Percentiles rank a stretch among this genome's conserved stretches.
phyloP scores from a whole-genome alignment of 2,113 vertebrate species.

The Callipepla squamata region DNA sequence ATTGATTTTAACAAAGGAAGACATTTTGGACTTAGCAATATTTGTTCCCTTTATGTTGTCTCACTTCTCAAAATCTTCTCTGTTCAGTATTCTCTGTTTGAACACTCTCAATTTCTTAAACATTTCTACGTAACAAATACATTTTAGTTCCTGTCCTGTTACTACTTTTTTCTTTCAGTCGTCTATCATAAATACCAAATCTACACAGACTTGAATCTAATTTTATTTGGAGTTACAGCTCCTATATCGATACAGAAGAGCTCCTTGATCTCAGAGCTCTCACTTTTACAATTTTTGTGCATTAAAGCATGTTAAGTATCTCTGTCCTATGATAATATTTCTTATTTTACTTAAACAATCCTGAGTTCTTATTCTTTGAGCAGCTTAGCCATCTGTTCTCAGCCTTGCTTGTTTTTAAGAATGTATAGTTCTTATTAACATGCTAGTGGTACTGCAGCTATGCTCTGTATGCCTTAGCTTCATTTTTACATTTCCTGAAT shows the following conservation, averaged over 20 bases:
- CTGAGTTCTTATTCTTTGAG: conserved; percentile 23
- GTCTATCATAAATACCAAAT: not conserved
- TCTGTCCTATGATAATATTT: not conserved
- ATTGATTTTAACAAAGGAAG: not conserved
- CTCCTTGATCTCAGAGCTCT: conserved; percentile 15
- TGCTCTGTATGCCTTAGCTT: not conserved
- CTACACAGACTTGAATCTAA: not conserved
- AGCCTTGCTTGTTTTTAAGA: not conserved
- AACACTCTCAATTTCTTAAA: not conserved
- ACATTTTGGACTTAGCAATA: not conserved
- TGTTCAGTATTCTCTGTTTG: not conserved
- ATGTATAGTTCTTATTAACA: not conserved
- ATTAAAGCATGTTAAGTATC: not conserved
- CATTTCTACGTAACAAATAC: not conserved
- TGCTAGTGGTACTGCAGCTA: not conserved
- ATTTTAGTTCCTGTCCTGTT: not conserved
- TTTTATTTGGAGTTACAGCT: conserved; percentile 8
- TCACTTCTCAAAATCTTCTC: not conserved
- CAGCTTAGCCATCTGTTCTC: conserved; percentile 2
- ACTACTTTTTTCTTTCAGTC: not conserved
- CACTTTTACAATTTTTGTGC: not conserved
- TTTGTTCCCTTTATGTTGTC: not conserved
- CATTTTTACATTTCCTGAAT: not conserved
- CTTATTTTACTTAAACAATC: conserved; percentile 8
- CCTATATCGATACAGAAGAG: not conserved